Percentiles rank a stretch among this genome's conserved stretches.
phyloP scores from a whole-genome alignment of 2,113 vertebrate species.

The Egretta garzetta region DNA sequence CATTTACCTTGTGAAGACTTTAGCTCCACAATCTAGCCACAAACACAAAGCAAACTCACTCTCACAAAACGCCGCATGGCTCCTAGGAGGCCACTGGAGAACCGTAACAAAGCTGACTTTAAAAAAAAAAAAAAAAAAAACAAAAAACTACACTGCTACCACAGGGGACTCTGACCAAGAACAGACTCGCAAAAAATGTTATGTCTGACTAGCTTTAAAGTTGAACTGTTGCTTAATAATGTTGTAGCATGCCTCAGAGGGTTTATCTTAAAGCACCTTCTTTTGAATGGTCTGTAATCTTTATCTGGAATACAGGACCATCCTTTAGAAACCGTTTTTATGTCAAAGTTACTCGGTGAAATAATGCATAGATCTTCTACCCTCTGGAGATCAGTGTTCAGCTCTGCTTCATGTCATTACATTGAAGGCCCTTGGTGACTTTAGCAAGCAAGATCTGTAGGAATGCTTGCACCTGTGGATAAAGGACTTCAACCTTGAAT shows the following conservation, averaged over 20 bases:
- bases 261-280: conserved; percentile 50
- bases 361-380: conserved; percentile 30
- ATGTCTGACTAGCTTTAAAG: conserved; percentile 44
- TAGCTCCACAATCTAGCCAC: neutral
- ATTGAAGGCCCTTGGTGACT: conserved; percentile 60
- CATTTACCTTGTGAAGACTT: conserved; percentile 7
- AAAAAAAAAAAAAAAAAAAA: neutral
- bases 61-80: accelerated
- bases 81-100: conserved; percentile 31
- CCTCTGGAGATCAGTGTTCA: conserved; percentile 50
- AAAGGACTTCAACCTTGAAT: conserved; percentile 71
- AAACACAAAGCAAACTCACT: conserved; percentile 21
- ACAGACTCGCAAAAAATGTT: conserved; percentile 6
- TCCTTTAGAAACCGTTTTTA: conserved; percentile 56
- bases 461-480: conserved; percentile 57
- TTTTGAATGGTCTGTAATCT: conserved; percentile 59
- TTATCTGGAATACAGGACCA: conserved; percentile 25
- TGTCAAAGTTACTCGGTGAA: conserved; percentile 62
- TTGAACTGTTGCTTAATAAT: conserved; percentile 43
- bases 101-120: neutral
- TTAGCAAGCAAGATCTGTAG: conserved; percentile 44
- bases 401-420: conserved; percentile 63
- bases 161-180: conserved; percentile 40
- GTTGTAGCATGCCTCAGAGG: conserved; percentile 41
- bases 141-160: neutral